Conservation (phyloP, 2,113 vertebrate species). For the Ciconia boyciana region DNA sequence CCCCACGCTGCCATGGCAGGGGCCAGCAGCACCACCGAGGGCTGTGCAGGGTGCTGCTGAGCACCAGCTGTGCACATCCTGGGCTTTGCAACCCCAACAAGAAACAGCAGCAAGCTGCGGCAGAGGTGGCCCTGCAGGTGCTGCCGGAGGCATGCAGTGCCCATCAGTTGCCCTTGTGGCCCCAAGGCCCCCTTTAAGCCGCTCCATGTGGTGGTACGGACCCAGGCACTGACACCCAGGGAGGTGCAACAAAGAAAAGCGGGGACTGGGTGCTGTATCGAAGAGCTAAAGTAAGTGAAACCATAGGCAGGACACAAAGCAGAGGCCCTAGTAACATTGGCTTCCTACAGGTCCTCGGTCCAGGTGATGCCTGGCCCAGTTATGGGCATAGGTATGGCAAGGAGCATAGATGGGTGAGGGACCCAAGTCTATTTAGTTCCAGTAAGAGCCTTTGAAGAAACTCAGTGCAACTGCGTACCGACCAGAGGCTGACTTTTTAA, state of each 20-base stretch:
- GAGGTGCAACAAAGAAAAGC: background rate
- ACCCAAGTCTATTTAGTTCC: background rate
- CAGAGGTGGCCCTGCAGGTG: background rate
- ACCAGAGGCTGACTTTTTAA: background rate
- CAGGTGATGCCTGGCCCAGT: background rate
- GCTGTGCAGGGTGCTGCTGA: background rate
- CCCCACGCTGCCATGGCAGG: rapidly evolving
- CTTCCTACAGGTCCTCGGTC: background rate
- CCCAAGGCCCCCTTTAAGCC: background rate
- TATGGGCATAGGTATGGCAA: background rate
- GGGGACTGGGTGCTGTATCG: background rate
- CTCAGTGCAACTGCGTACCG: background rate
- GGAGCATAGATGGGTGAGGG: background rate
- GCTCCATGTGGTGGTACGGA: rapidly evolving
- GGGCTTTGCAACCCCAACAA: background rate
- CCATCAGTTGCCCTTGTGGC: rapidly evolving
- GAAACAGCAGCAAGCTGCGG: background rate
- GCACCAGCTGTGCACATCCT: rapidly evolving
- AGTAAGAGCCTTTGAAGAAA: background rate
- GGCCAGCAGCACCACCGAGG: rapidly evolving
- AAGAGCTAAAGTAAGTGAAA: background rate
- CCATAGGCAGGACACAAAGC: background rate
- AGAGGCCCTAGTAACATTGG: background rate
- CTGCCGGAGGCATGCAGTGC: rapidly evolving
- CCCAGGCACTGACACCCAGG: background rate